These are phyloP conservation scores for Thysanoteuthis rhombus DNA, from an alignment of 2,888 invertebrate genomes.

Conservation along the genomic window DNA sequence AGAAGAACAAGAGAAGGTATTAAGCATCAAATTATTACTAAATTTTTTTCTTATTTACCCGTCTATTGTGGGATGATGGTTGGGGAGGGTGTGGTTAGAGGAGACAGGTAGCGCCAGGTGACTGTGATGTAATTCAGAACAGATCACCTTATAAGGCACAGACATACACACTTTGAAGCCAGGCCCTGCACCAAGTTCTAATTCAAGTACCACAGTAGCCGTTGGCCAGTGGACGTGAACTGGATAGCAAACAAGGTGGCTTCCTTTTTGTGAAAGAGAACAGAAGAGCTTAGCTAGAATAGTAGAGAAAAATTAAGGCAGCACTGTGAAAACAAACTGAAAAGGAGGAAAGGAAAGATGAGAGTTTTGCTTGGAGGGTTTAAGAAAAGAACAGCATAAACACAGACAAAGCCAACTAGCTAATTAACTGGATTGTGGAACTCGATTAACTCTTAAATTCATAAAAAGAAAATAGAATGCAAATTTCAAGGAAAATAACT, in stretches of 20 bases:
- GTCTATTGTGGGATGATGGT: not conserved
- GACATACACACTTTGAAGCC: not conserved
- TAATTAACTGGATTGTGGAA: not conserved
- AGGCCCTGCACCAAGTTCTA: not conserved
- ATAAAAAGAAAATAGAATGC: no score
- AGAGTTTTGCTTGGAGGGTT: not conserved
- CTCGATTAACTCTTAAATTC: no score
- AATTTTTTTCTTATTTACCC: not conserved
- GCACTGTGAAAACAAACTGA: conserved; percentile 28
- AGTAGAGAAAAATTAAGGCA: conserved; percentile 26
- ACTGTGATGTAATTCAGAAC: conserved; percentile 24
- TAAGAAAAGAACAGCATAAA: not conserved
- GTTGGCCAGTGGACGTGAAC: not conserved
- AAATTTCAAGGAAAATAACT: no score
- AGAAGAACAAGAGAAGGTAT: not conserved
- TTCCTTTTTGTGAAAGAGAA: not conserved
- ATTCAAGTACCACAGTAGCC: not conserved
- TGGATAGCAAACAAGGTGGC: not conserved
- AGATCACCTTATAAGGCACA: conserved; percentile 30
- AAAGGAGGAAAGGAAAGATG: not conserved
- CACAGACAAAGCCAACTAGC: not conserved
- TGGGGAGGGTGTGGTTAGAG: not conserved
- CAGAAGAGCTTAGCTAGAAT: not conserved
- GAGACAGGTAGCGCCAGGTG: conserved; percentile 30
- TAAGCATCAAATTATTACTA: not conserved